Conservation (phyloP, 2,797 vertebrate species). For the Aphelocoma californica region DNA sequence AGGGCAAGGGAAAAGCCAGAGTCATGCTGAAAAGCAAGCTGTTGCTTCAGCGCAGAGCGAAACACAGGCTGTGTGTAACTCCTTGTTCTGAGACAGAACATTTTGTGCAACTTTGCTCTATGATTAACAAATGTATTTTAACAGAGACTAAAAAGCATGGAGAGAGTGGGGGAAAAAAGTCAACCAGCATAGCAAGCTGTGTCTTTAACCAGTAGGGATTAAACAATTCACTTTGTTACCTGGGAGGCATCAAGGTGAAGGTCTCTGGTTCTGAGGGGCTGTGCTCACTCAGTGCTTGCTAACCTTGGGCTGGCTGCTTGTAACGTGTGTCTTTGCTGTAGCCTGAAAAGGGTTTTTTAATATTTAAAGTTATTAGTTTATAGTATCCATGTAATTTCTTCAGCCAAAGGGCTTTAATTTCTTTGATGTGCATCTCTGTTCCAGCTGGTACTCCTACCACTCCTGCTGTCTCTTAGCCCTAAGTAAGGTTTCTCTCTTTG, state of each 20-base stretch:
- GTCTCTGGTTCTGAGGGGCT: slow-evolving; percentile 40
- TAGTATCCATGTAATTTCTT: slow-evolving; percentile 72
- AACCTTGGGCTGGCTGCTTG: slow-evolving; percentile 72
- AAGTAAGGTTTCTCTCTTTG: slow-evolving; percentile 71
- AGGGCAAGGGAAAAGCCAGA: slow-evolving; percentile 46
- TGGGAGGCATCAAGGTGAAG: slow-evolving; percentile 55
- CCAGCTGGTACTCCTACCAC: slow-evolving; percentile 65
- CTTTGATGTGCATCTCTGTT: slow-evolving; percentile 74
- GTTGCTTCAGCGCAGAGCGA: slow-evolving; percentile 14
- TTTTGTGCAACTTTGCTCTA: slow-evolving; percentile 61
- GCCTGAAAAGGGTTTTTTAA: slow-evolving; percentile 72
- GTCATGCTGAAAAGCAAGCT: slow-evolving; percentile 69
- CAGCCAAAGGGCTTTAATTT: slow-evolving; percentile 74
- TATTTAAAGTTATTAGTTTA: slow-evolving; percentile 80
- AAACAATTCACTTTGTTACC: slow-evolving; percentile 65
- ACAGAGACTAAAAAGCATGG: not conserved
- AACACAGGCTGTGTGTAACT: slow-evolving; percentile 14
- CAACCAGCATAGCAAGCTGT: not conserved
- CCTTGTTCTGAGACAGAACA: slow-evolving; percentile 56
- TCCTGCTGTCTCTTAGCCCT: slow-evolving; percentile 73
- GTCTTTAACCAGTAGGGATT: slow-evolving; percentile 54
- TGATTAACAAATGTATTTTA: slow-evolving; percentile 50
- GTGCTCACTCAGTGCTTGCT: slow-evolving; percentile 52
- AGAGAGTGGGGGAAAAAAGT: not conserved
- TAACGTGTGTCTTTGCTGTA: slow-evolving; percentile 62